These are phyloP conservation scores for Tyrannus savana DNA, from an alignment of 2,113 vertebrate genomes.

Conservation along the genomic window DNA sequence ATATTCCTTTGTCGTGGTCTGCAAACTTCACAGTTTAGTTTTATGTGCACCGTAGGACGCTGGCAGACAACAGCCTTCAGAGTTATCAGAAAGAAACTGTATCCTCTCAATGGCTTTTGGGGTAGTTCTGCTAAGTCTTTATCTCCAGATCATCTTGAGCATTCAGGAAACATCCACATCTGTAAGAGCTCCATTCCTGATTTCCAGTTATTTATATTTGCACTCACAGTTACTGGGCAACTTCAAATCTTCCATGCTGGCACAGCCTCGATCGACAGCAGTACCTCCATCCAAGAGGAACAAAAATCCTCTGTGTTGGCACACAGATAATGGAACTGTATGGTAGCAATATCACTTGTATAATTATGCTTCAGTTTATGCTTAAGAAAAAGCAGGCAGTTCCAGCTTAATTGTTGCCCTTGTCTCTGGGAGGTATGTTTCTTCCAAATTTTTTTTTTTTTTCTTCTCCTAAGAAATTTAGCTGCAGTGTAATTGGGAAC, in stretches of 20 bases:
- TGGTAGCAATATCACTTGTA: background rate
- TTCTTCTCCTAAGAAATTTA: slow-evolving; percentile 2
- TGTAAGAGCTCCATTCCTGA: background rate
- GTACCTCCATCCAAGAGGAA: background rate
- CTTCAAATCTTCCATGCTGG: background rate
- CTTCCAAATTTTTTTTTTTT: background rate
- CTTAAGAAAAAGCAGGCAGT: background rate
- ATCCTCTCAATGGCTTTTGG: background rate
- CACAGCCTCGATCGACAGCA: background rate
- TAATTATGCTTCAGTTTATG: slow-evolving; percentile 7
- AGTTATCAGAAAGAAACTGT: background rate
- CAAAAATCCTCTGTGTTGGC: background rate
- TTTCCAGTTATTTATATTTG: background rate
- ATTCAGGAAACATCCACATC: background rate
- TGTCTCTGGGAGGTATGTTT: background rate
- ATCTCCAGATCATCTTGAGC: background rate
- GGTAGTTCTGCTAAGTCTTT: background rate
- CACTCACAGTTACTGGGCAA: background rate
- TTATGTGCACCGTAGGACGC: background rate
- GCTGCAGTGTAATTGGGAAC: background rate
- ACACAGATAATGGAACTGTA: background rate
- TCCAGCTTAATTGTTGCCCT: slow-evolving; percentile 14
- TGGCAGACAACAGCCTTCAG: background rate
- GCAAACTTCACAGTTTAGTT: background rate
- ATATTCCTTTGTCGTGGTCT: background rate